These are phyloP conservation scores for Meganola albula DNA, from an alignment of 2,888 invertebrate genomes.

Conservation along the genomic window DNA sequence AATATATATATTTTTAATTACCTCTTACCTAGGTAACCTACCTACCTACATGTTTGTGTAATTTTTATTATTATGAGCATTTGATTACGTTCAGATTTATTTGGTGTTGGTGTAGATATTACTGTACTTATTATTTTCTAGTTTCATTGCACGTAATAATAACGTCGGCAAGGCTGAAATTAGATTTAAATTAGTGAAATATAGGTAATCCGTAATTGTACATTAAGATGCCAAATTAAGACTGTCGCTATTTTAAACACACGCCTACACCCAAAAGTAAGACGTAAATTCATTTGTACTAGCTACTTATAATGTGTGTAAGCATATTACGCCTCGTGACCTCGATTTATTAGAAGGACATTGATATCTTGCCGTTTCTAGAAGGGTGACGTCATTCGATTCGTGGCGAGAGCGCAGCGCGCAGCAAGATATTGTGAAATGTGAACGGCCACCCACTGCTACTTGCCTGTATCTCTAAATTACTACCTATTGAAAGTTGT, in stretches of 20 bases:
- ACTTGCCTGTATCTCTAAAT: conserved; percentile 60
- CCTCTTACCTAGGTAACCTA: conserved; percentile 6
- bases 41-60: conserved; percentile 13
- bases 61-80: conserved; percentile 9
- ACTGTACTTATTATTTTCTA: conserved; percentile 1
- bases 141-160: conserved; percentile 15
- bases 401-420: conserved; percentile 58
- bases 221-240: too few relatives aligned
- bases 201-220: too few relatives aligned
- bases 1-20: conserved; percentile 2
- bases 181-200: too few relatives aligned
- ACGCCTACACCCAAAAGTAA: too few relatives aligned
- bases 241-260: too few relatives aligned
- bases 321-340: conserved; percentile 59
- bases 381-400: conserved; percentile 73
- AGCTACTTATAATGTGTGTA: conserved; percentile 73
- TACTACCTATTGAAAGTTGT: conserved; percentile 66
- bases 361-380: conserved; percentile 64
- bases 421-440: conserved; percentile 74
- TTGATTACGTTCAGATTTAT: conserved; percentile 12
- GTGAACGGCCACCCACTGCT: conserved; percentile 74
- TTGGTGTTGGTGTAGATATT: conserved; percentile 27
- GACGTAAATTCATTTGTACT: too few relatives aligned
- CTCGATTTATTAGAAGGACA: conserved; percentile 63
- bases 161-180: too few relatives aligned